phyloP scores from a whole-genome alignment of 2,888 invertebrate genomes.

The Callyntrura sp. region DNA sequence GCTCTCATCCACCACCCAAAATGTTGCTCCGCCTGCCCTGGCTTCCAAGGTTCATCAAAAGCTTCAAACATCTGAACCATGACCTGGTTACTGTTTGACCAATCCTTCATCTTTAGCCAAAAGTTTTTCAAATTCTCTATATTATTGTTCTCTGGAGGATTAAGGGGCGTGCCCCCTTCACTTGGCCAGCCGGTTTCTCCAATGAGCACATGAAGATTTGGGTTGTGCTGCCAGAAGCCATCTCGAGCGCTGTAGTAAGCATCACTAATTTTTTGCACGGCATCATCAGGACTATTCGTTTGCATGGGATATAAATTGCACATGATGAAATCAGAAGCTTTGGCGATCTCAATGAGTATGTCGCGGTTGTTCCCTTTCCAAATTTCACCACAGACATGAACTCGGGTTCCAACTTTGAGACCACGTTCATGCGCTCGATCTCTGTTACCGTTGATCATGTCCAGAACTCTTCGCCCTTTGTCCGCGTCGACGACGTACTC shows the following conservation, averaged over 20 bases:
- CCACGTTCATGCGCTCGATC: slow-evolving; percentile 73
- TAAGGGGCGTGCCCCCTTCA: slow-evolving; percentile 79
- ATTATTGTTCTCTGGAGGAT: slow-evolving; percentile 78
- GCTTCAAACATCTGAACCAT: slow-evolving; percentile 83
- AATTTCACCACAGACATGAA: slow-evolving; percentile 81
- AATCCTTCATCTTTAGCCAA: slow-evolving; percentile 80
- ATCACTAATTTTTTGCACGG: slow-evolving; percentile 80
- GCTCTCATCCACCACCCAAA: slow-evolving; percentile 83
- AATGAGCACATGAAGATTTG: slow-evolving; percentile 81
- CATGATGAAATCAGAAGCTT: slow-evolving; percentile 82
- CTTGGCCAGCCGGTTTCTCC: slow-evolving; percentile 84
- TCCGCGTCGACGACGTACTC: slow-evolving; percentile 77
- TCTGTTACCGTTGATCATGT: slow-evolving; percentile 80
- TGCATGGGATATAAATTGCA: slow-evolving; percentile 83
- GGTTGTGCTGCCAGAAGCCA: slow-evolving; percentile 80
- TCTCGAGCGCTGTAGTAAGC: slow-evolving; percentile 79
- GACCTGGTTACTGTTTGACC: slow-evolving; percentile 72
- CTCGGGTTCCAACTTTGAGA: slow-evolving; percentile 80
- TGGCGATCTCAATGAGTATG: slow-evolving; percentile 78
- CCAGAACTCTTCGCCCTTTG: slow-evolving; percentile 75
- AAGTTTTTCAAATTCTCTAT: slow-evolving; percentile 77
- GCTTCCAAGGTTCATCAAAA: slow-evolving; percentile 83
- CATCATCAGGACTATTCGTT: slow-evolving; percentile 75
- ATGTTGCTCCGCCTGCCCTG: slow-evolving; percentile 77
- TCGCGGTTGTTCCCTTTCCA: slow-evolving; percentile 78